Evolutionary conservation across 2,113 vertebrate genomes (phyloP).

Genomic region (Gymnogyps californianus): DNA sequence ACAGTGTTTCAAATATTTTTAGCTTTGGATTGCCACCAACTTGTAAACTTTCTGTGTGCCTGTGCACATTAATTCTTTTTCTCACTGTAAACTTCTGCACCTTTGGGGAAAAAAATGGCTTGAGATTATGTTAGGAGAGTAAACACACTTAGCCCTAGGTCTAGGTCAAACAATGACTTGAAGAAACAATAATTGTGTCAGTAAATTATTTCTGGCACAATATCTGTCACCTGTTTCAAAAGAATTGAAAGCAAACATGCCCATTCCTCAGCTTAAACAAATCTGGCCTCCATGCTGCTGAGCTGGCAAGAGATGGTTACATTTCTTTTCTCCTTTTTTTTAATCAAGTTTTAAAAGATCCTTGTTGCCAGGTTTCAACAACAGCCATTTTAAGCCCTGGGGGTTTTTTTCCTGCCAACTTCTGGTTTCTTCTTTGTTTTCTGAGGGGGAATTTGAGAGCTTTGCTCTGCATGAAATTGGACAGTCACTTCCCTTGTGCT

Average conservation of each 20-base stretch:
- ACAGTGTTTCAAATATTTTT: conserved; percentile 3
- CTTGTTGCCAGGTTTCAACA: background rate
- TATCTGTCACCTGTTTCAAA: conserved; percentile 25
- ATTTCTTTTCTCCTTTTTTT: background rate
- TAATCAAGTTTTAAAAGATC: background rate
- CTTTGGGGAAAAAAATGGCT: background rate
- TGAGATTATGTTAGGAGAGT: conserved; percentile 17
- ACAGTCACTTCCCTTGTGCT: background rate
- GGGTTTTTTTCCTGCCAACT: background rate
- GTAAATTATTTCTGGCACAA: conserved; percentile 53
- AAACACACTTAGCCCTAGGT: conserved; percentile 42
- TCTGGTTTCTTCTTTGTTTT: background rate
- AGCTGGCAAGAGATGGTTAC: background rate
- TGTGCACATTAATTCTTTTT: background rate
- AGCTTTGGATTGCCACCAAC: background rate
- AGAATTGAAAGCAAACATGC: conserved; percentile 25
- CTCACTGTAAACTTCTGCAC: background rate
- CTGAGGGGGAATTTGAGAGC: background rate
- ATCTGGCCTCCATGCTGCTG: conserved; percentile 17
- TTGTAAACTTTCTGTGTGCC: conserved; percentile 9
- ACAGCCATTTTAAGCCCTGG: background rate
- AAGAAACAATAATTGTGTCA: conserved; percentile 17
- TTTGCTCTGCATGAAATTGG: background rate
- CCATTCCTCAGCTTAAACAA: conserved; percentile 40
- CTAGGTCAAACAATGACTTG: conserved; percentile 37